Evolutionary conservation across 2,888 invertebrate species (phyloP), one percentile per base, ranked within the genome.

Genomic region (Phyto melanocephala): DNA sequence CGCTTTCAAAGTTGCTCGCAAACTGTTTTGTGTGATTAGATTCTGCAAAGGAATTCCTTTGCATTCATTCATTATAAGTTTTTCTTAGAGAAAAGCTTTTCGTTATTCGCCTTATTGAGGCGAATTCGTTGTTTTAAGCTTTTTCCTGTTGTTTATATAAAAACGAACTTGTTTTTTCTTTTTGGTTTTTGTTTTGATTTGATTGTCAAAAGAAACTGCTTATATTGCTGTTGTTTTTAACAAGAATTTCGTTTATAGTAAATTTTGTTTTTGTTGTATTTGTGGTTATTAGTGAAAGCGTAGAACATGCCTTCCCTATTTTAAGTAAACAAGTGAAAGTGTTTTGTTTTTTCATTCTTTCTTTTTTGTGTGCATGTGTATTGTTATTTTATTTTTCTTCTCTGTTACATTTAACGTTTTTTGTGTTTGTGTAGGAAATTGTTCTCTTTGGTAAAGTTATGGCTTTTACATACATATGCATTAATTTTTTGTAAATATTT

Each of bases 1-100:
- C 79, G 75, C 75, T 82, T 82, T 76, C 71, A 82, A 80, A 79
- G 82, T 79, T 80, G 20, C 75, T 62, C 82, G 80, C 75, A 60
- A 76, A 82, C 79, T 82, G 77, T 47, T 47, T 81, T 68, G 17
- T 71, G 54, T 76, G 67, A 71, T 67, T 56, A 54, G 54, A 17
- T 54, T 60, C 52, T 79, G 67, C 56, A 52, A 74, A 67, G 72
- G 65, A 67, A 67, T 79, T 79, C 52, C 58, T 54, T 67, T 28
- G 28, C 24, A 52, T 79, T 79, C 79, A 79, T 74, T 72, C 67
- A 79, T 67, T 72, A 20, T 60, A 5, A 5, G 28, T 76, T 76
- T 58, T 37, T 35, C 6, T 8, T 22, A 62, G 58, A n/a, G 13
- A 33, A 42, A 28, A 72, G 72, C 79, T 79, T 74, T 58, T 15